Evolutionary conservation across 2,797 vertebrate genomes (phyloP), one percentile per base, ranked within the genome.

Genomic region (Pipistrellus kuhlii): DNA sequence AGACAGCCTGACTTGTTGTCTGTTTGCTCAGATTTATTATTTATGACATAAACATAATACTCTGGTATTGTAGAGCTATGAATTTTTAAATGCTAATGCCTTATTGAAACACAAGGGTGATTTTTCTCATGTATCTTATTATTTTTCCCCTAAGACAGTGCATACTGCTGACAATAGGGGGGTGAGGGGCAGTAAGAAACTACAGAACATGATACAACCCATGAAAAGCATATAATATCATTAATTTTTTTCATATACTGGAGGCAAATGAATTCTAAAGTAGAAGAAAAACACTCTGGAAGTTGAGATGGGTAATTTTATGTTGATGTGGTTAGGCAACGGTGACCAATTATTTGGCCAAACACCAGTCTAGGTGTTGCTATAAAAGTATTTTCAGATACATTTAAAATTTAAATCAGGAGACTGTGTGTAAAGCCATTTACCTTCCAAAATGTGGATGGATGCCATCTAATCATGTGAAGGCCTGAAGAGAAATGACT

Each of bases 61-160:
- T 15, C 25, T 55, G 48, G 15, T 55, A 66, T 73, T 84, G 77
- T 27, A 73, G 6, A 64, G 35, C 57, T 82, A 81, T 66, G 21
- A n/a, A 14, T 41, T 88, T 91, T 68, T 41, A 95, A 95, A 90
- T 48, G 51, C 9, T 62, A 69, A 88, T 25, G 9, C 25, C 30
- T 91, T 59, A 84, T 8, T 68, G 48, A 93, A 64, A 86, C 38
- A 41, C 57, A 90, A 68, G 83, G 11, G 35, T 75, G 15, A 83
- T 83, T 86, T 83, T 66, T 41, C 21, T 83, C 85, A 21, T 11
- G 2, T 51, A 3, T 83, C 64, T 90, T 72, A 48, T 15, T 27
- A 64, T 59, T 17, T 72, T 32, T 53, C 35, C 18, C 21, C 73
- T 30, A 68, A 90, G 66, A 83, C 14, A 84, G 27, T 71, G 51